Evolutionary conservation across 2,888 invertebrate genomes (phyloP).

Genomic region (Callyntrura sp.): DNA sequence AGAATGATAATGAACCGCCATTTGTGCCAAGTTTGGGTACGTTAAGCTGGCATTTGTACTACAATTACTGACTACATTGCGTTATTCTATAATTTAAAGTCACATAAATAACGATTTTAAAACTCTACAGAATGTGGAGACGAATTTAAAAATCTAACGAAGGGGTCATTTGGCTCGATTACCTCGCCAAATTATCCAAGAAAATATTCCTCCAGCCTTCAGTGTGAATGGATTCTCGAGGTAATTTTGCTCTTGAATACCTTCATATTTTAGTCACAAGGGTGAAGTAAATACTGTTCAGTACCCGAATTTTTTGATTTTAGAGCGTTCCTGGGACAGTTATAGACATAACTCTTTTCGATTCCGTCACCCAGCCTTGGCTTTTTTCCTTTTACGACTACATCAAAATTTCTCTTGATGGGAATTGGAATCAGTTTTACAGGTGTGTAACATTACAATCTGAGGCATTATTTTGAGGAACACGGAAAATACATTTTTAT

Average conservation of each 20-base stretch:
- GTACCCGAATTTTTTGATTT: no score
- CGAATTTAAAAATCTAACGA: slow-evolving; percentile 73
- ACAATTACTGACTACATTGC: no score
- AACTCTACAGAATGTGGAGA: slow-evolving; percentile 77
- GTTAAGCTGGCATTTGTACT: not conserved
- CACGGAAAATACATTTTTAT: no score
- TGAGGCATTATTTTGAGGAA: no score
- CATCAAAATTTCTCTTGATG: slow-evolving; percentile 78
- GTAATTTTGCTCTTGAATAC: no score
- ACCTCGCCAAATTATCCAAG: slow-evolving; percentile 81
- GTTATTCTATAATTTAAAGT: no score
- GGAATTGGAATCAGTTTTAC: slow-evolving; percentile 78
- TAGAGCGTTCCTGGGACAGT: slow-evolving; percentile 81
- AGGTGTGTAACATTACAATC: no score
- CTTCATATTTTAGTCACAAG: no score
- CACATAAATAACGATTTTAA: no score
- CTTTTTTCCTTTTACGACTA: slow-evolving; percentile 80
- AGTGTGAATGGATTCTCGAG: slow-evolving; percentile 81
- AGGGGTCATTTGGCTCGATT: slow-evolving; percentile 79
- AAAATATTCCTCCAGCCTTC: slow-evolving; percentile 75
- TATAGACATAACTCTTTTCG: slow-evolving; percentile 81
- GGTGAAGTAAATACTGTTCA: no score
- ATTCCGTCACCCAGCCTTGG: slow-evolving; percentile 82
- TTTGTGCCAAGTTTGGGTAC: slow-evolving; percentile 78
- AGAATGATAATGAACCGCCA: slow-evolving; percentile 76